Conservation (phyloP, 2,888 invertebrate species). For the Lutraria lutraria region DNA sequence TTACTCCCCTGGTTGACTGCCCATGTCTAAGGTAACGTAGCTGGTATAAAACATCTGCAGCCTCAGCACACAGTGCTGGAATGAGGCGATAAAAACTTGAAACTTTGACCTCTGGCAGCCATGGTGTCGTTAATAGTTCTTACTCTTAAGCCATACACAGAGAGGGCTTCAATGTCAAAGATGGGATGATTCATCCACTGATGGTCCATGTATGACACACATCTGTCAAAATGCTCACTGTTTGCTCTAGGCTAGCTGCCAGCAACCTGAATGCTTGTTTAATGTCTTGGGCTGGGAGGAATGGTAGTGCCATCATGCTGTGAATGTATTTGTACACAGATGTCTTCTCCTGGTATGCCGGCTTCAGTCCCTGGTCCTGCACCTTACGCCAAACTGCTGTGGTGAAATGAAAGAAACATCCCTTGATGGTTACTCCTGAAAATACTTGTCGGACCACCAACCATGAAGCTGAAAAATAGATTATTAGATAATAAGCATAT, state of each 20-base stretch:
- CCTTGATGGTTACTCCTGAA: conserved; percentile 41
- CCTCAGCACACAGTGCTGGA: conserved; percentile 18
- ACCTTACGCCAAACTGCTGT: conserved; percentile 37
- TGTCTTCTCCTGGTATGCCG: conserved; percentile 38
- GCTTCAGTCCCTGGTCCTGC: conserved; percentile 49
- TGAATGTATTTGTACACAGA: conserved; percentile 40
- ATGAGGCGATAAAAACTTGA: not conserved
- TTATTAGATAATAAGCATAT: too few species aligned
- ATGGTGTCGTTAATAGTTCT: conserved; percentile 24
- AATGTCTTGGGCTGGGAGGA: conserved; percentile 30
- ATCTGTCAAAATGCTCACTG: not conserved
- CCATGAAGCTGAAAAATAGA: conserved; percentile 34
- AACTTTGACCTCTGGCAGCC: too few species aligned
- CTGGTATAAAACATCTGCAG: not conserved
- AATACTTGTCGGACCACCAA: conserved; percentile 33
- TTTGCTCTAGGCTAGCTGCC: conserved; percentile 37
- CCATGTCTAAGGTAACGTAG: not conserved
- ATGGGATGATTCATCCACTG: conserved; percentile 19
- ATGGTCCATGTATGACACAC: conserved; percentile 22
- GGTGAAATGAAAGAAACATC: conserved; percentile 55
- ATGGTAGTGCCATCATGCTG: conserved; percentile 19
- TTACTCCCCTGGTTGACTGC: not conserved
- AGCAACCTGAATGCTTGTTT: not conserved
- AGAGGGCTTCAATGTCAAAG: conserved; percentile 14
- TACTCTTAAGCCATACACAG: not conserved